Conservation (phyloP, 2,888 invertebrate species). For the Drosophila lutescens region DNA sequence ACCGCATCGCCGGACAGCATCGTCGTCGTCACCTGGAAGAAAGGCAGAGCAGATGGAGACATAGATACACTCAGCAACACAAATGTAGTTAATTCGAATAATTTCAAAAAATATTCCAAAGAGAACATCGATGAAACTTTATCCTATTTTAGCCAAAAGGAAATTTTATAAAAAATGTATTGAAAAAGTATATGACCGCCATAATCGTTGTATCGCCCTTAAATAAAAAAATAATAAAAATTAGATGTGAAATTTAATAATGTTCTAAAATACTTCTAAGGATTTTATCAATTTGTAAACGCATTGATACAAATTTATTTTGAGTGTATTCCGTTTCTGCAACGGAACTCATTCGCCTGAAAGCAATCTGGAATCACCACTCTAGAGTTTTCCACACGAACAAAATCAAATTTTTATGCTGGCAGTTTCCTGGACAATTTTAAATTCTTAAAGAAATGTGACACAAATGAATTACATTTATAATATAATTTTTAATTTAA, state of each 20-base stretch:
- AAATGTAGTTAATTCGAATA: too few species aligned
- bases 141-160: too few species aligned
- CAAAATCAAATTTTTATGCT: not conserved
- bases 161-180: too few species aligned
- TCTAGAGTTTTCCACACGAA: constrained; percentile 6
- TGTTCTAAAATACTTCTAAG: too few species aligned
- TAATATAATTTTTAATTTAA: too few species aligned
- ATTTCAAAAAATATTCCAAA: not conserved
- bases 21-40: constrained; percentile 63
- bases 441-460: not conserved
- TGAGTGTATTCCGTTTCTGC: not conserved
- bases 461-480: too few species aligned
- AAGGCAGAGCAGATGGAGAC: constrained; percentile 25
- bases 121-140: not conserved
- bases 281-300: too few species aligned
- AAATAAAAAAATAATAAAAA: too few species aligned
- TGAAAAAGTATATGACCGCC: too few species aligned
- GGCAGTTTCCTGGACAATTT: not conserved
- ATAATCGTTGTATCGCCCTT: too few species aligned
- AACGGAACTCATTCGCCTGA: constrained; percentile 12
- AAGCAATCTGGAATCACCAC: constrained; percentile 5
- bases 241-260: too few species aligned
- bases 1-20: constrained; percentile 64
- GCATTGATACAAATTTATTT: not conserved
- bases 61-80: constrained; percentile 5